Evolutionary conservation across 2,888 invertebrate genomes (phyloP), one percentile per base, ranked within the genome.

Genomic region (Leptopilina myrica): DNA sequence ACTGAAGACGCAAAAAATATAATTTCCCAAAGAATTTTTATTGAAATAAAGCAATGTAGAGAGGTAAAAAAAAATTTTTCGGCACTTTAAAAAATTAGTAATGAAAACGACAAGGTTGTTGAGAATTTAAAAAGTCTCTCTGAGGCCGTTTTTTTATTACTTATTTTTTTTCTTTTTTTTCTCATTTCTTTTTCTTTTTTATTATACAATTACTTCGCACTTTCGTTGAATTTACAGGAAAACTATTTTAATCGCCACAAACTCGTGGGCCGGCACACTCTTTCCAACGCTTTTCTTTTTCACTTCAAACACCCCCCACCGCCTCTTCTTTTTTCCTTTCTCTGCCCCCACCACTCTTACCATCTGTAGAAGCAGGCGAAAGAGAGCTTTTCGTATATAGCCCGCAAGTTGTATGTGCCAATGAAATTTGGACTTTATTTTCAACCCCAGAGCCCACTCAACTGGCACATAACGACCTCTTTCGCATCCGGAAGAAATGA

Each of bases 161-260:
- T 33, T 9, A 20, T 9, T 9, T 20, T 20, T 7, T 8, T 43
- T 43, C 43, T 14, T 56, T n/a, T 81, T 82, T 79, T 80, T 77
- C 78, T 80, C 79, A 40, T 67, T 65, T 8, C 7, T 5, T 8
- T 33, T 33, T 33, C 7, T 5, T 43, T 43, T 43, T 43, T 79
- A 67, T 79, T 80, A 81, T 81, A 83, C 82, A 85, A 84, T 86
- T 84, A 85, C 83, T 85, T 84, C 81, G 81, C 80, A 84, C 82
- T 85, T 76, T 76, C 77, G 64, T 80, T 76, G 66, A 80, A 75
- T 76, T 76, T 64, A 73, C 76, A 75, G 80, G 77, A 9, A 76
- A 80, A 80, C 79, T 80, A 80, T 81, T 81, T 78, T 83, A 81
- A 81, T 81, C 76, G 79, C 69, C 80, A 81, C 79, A 80, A 81